Conservation (phyloP, 2,888 invertebrate genomes). For the Carterocephalus palaemon region DNA sequence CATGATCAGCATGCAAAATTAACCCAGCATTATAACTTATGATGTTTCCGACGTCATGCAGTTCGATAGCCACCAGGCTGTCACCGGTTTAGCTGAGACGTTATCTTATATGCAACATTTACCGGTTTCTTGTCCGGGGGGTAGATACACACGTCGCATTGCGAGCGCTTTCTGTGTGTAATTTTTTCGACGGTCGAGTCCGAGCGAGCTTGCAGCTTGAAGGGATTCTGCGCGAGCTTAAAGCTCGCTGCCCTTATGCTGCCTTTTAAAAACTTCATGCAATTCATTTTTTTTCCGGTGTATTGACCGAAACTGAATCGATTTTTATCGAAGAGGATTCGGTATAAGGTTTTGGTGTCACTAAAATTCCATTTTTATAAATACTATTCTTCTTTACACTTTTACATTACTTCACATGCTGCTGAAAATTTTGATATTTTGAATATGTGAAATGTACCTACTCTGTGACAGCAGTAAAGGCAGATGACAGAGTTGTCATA, state of each 20-base stretch:
- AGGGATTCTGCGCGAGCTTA: conserved; percentile 7
- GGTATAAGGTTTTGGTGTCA: too few species aligned
- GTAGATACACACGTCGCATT: conserved; percentile 40
- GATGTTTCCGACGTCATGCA: too few species aligned
- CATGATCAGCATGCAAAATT: too few species aligned
- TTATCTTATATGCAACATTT: too few species aligned
- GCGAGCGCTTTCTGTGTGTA: conserved; percentile 37
- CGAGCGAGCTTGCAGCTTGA: conserved; percentile 20
- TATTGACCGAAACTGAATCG: background rate
- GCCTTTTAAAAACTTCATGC: conserved; percentile 25
- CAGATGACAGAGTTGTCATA: too few species aligned
- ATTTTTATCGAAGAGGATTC: background rate
- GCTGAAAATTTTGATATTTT: conserved; percentile 1
- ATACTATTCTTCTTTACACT: too few species aligned
- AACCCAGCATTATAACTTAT: too few species aligned
- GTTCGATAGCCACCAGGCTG: too few species aligned
- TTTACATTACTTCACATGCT: too few species aligned
- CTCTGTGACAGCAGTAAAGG: too few species aligned
- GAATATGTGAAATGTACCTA: background rate
- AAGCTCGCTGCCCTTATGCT: conserved; percentile 8
- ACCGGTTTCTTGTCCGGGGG: conserved; percentile 48
- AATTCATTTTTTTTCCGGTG: conserved; percentile 32
- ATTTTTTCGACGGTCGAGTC: conserved; percentile 34
- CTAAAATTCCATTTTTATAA: too few species aligned
- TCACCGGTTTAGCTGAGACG: too few species aligned